Evolutionary conservation across 2,888 invertebrate species (phyloP).

Genomic region (Erpobdella octoculata): DNA sequence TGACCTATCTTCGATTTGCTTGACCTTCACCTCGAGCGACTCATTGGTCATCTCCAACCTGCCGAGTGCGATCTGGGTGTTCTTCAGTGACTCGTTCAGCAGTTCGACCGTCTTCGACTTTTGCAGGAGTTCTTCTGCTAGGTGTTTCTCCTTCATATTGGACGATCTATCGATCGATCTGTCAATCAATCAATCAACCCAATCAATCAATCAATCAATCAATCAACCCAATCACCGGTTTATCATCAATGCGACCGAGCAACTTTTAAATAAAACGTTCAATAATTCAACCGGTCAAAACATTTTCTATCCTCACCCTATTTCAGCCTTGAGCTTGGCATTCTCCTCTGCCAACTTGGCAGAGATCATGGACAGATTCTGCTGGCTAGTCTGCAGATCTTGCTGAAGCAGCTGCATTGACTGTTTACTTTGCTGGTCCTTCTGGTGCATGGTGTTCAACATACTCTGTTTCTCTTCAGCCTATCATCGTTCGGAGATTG

Average conservation of each 20-base stretch:
- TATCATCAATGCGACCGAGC: background rate
- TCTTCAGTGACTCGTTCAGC: conserved; percentile 15
- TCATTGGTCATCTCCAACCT: background rate
- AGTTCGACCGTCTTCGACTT: conserved; percentile 10
- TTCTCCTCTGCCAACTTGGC: conserved; percentile 23
- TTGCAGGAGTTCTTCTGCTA: background rate
- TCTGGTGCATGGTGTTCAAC: conserved; percentile 17
- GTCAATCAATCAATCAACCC: background rate
- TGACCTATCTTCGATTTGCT: background rate
- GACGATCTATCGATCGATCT: background rate
- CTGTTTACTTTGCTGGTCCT: conserved; percentile 24
- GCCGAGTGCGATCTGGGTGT: conserved; percentile 21
- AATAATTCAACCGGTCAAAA: background rate
- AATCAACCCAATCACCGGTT: too few species aligned
- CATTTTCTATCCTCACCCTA: background rate
- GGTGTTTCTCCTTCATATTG: background rate
- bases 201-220: background rate
- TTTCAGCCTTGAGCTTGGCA: conserved; percentile 6
- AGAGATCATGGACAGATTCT: background rate
- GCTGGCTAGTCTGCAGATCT: background rate
- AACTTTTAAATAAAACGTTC: background rate
- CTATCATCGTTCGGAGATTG: background rate
- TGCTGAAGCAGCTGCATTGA: conserved; percentile 20
- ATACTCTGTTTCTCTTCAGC: conserved; percentile 18
- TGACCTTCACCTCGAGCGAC: conserved; percentile 8